phyloP scores from a whole-genome alignment of 1,140 invertebrate species.

The Hyphantria cunea region DNA sequence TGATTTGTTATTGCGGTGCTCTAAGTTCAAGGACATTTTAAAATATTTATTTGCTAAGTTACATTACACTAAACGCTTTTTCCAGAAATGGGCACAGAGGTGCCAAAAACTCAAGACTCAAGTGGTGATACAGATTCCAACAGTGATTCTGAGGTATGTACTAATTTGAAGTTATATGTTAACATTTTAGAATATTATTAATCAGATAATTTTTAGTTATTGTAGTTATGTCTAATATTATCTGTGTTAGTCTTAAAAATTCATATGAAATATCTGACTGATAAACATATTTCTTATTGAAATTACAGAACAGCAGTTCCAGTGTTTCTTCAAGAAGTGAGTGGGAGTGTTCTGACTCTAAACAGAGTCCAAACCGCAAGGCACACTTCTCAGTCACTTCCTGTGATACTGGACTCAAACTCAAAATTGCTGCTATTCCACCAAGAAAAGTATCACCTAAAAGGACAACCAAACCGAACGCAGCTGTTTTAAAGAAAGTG shows the following conservation, averaged over 20 bases:
- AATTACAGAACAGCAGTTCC: constrained; percentile 66
- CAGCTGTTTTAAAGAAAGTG: constrained; percentile 61
- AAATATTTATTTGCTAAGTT: no score
- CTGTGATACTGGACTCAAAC: constrained; percentile 69
- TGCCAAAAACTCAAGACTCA: constrained; percentile 75
- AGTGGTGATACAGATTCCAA: constrained; percentile 73
- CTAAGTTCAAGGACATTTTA: constrained; percentile 28
- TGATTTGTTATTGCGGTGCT: no score
- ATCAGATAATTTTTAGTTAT: no score
- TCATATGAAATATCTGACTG: no score
- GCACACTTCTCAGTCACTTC: constrained; percentile 75
- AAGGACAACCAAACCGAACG: constrained; percentile 45
- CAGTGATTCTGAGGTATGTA: constrained; percentile 70
- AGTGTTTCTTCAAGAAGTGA: constrained; percentile 69
- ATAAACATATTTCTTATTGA: constrained; percentile 1
- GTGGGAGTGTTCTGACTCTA: constrained; percentile 65
- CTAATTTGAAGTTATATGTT: constrained; percentile 9
- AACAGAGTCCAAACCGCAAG: constrained; percentile 56
- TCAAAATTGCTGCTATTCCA: constrained; percentile 75
- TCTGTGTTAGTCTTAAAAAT: no score
- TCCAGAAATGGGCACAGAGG: constrained; percentile 78
- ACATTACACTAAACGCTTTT: constrained; percentile 25
- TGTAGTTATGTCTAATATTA: no score
- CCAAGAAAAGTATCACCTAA: constrained; percentile 57
- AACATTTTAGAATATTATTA: no score